Evolutionary conservation across 1,140 invertebrate species (phyloP).

Genomic region (Zophobas atratus): DNA sequence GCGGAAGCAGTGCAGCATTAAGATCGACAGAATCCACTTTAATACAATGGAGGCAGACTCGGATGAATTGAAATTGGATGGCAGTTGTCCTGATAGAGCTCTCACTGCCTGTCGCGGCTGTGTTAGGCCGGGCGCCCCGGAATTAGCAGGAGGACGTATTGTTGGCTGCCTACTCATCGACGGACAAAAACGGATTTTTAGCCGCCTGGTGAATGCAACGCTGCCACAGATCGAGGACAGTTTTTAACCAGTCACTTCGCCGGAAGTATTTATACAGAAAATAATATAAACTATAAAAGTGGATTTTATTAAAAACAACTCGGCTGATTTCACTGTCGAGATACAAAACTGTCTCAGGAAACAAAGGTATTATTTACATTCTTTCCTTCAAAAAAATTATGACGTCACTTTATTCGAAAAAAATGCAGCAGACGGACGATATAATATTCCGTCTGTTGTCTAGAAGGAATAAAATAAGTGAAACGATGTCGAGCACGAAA

Average conservation of each 20-base stretch:
- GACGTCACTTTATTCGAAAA: too few relatives aligned
- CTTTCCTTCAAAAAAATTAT: too few relatives aligned
- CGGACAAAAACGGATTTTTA: not conserved
- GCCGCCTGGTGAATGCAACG: not conserved
- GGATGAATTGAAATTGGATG: conserved; percentile 22
- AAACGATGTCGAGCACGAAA: too few relatives aligned
- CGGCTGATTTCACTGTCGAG: too few relatives aligned
- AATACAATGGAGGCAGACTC: conserved; percentile 31
- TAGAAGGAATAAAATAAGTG: too few relatives aligned
- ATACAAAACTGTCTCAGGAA: too few relatives aligned
- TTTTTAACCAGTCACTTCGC: not conserved
- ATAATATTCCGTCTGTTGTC: too few relatives aligned
- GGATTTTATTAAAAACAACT: too few relatives aligned
- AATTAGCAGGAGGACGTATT: conserved; percentile 1
- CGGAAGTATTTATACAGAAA: too few relatives aligned
- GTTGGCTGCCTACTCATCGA: conserved; percentile 10
- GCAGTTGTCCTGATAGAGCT: conserved; percentile 5
- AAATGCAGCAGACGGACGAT: too few relatives aligned
- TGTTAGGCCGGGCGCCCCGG: not conserved
- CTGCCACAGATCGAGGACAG: not conserved
- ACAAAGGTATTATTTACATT: too few relatives aligned
- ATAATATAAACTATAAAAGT: too few relatives aligned
- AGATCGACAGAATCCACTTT: conserved; percentile 36
- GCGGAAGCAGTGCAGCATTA: conserved; percentile 37
- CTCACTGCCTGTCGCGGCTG: not conserved